Percentiles rank a stretch among this genome's conserved stretches.
phyloP scores from a whole-genome alignment of 2,113 vertebrate genomes.

The Rhinolophus ferrumequinum region DNA sequence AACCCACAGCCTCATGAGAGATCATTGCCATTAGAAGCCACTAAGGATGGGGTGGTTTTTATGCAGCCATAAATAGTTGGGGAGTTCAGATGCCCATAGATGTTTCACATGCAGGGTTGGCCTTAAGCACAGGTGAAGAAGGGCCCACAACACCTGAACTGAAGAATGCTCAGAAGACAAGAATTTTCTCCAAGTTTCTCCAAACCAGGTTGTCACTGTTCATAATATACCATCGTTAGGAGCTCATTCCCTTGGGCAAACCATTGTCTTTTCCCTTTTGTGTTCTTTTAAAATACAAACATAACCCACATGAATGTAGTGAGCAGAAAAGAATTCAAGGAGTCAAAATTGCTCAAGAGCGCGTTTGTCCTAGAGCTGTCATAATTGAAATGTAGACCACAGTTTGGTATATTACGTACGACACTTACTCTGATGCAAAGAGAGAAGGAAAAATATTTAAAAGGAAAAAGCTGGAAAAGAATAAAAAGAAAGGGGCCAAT shows the following conservation, averaged over 20 bases:
- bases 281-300: not conserved
- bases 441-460: not conserved
- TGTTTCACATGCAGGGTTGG: not conserved
- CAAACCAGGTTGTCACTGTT: too few relatives aligned
- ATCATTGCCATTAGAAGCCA: not conserved
- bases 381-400: not conserved
- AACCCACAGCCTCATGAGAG: not conserved
- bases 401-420: not conserved
- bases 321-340: not conserved
- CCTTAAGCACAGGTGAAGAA: not conserved
- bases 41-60: not conserved
- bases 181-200: not conserved
- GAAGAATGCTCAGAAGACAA: not conserved
- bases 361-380: not conserved
- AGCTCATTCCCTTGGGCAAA: not conserved
- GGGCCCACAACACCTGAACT: accelerated
- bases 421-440: not conserved
- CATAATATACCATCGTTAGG: not conserved
- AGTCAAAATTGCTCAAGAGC: not conserved
- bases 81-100: not conserved
- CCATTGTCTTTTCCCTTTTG: not conserved
- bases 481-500: not conserved
- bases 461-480: not conserved
- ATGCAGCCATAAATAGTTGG: not conserved
- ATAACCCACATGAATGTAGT: not conserved